Evolutionary conservation across 2,113 vertebrate species (phyloP).

Genomic region (Macaca nemestrina): DNA sequence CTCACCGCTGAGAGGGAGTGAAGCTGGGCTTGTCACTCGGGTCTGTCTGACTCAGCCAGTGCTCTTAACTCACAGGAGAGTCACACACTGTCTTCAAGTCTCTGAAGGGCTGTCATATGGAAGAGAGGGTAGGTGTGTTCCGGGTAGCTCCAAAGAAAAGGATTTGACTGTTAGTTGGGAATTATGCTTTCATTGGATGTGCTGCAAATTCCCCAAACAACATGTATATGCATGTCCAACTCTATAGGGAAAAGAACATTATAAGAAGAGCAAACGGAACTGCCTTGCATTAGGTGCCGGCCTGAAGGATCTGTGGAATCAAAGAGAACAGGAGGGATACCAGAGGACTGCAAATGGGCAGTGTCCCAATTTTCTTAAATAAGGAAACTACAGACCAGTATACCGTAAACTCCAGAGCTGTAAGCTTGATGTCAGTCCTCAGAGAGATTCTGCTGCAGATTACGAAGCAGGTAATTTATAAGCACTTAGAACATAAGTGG

Average conservation of each 20-base stretch:
- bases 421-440: conserved; percentile 67
- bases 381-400: conserved; percentile 70
- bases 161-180: conserved; percentile 79
- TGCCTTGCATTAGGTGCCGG: conserved; percentile 63
- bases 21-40: conserved; percentile 69
- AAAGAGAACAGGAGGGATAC: conserved; percentile 57
- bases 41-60: conserved; percentile 72
- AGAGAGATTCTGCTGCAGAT: conserved; percentile 61
- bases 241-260: conserved; percentile 76
- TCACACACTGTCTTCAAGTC: conserved; percentile 75
- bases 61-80: conserved; percentile 75
- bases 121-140: conserved; percentile 76
- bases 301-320: conserved; percentile 63
- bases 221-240: conserved; percentile 75
- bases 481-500: conserved; percentile 63
- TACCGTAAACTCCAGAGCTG: conserved; percentile 68
- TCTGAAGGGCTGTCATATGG: conserved; percentile 77
- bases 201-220: conserved; percentile 77
- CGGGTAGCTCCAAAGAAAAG: conserved; percentile 75
- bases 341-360: conserved; percentile 64
- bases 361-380: conserved; percentile 73
- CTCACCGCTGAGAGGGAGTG: conserved; percentile 54
- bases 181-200: conserved; percentile 76
- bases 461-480: conserved; percentile 75
- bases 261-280: conserved; percentile 65